These are phyloP conservation scores for Priocnemis perturbator DNA, from an alignment of 2,888 invertebrate species.

Conservation along the genomic window DNA sequence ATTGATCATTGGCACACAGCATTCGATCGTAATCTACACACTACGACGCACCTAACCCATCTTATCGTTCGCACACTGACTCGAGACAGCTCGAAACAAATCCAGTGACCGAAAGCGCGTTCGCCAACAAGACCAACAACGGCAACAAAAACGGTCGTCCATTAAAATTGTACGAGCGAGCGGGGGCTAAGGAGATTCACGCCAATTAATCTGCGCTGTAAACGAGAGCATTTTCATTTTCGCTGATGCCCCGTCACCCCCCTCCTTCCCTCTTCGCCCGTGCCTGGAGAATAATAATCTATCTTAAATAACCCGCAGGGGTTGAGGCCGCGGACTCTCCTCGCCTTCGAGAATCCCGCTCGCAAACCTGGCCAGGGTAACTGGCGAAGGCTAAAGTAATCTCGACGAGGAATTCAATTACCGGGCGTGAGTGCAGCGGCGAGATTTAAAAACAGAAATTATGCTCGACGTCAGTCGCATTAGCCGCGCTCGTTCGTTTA, in stretches of 20 bases:
- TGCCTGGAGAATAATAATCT: slow-evolving; percentile 67
- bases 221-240: slow-evolving; percentile 73
- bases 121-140: not conserved
- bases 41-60: too few relatives aligned
- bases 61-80: too few relatives aligned
- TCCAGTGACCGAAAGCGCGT: too few relatives aligned
- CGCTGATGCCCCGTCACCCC: slow-evolving; percentile 61
- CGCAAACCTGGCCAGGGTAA: slow-evolving; percentile 44
- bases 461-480: slow-evolving; percentile 60
- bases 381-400: slow-evolving; percentile 66
- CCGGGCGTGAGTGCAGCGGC: slow-evolving; percentile 61
- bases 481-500: slow-evolving; percentile 40
- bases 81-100: too few relatives aligned
- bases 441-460: slow-evolving; percentile 71
- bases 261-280: not conserved
- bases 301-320: slow-evolving; percentile 72
- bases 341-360: slow-evolving; percentile 29
- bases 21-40: too few relatives aligned
- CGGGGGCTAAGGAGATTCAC: slow-evolving; percentile 57
- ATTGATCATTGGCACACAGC: too few relatives aligned
- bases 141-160: not conserved
- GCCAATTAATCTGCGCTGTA: slow-evolving; percentile 68
- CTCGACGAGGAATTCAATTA: slow-evolving; percentile 71
- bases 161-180: slow-evolving; percentile 7
- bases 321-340: slow-evolving; percentile 52